phyloP scores from a whole-genome alignment of 2,797 vertebrate genomes.

The Sphenodon punctatus region DNA sequence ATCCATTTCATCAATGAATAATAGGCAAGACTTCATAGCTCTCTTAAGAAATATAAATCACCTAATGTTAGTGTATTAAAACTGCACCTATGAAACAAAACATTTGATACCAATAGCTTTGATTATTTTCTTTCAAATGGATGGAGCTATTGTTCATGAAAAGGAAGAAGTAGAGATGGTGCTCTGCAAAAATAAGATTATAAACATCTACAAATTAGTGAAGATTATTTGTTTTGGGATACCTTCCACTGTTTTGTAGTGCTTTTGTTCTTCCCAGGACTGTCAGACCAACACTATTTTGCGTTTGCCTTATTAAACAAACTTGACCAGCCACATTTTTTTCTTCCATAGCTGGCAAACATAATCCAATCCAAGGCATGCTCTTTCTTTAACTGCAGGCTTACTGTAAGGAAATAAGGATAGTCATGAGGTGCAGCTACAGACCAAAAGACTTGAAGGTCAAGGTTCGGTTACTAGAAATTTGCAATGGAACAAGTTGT shows the following conservation, averaged over 20 bases:
- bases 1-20: slow-evolving; percentile 15
- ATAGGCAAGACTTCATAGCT: neutral
- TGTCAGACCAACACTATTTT: too few species aligned
- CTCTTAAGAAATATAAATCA: slow-evolving; percentile 19
- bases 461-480: too few species aligned
- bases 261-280: too few species aligned
- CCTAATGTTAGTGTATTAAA: neutral
- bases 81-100: neutral
- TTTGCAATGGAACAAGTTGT: too few species aligned
- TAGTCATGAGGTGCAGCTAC: neutral
- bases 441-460: neutral
- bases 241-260: too few species aligned
- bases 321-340: too few species aligned
- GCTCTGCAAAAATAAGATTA: neutral
- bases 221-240: neutral
- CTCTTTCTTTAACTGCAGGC: neutral
- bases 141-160: neutral
- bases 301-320: too few species aligned
- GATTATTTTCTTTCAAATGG: slow-evolving; percentile 22
- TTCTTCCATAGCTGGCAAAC: neutral
- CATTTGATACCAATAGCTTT: neutral
- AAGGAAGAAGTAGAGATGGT: neutral
- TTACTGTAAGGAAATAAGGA: neutral
- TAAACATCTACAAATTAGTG: neutral
- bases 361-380: neutral